These are phyloP conservation scores for Graphium colonna DNA, from an alignment of 2,888 invertebrate species.

Conservation along the genomic window DNA sequence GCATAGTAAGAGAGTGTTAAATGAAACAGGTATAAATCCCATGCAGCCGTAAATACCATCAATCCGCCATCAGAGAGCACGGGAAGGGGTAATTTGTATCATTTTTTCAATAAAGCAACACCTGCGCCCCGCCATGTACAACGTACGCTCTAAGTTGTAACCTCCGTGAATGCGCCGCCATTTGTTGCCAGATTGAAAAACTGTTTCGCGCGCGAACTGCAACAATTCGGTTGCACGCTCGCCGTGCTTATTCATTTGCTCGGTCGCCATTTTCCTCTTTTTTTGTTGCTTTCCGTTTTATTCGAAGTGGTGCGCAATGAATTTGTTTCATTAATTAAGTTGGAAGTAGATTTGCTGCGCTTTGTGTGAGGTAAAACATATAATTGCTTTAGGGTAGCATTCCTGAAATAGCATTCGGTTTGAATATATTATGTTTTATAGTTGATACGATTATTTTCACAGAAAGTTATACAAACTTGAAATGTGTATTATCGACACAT, in stretches of 20 bases:
- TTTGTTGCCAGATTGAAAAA: constrained; percentile 77
- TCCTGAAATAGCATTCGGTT: too few species aligned
- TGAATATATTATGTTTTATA: too few species aligned
- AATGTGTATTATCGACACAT: too few species aligned
- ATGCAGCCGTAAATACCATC: constrained; percentile 32
- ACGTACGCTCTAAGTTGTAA: constrained; percentile 61
- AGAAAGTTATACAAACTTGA: too few species aligned
- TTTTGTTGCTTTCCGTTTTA: constrained; percentile 26
- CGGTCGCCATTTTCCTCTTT: constrained; percentile 30
- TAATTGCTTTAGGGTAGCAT: too few species aligned
- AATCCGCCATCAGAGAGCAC: constrained; percentile 55
- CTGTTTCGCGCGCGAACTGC: constrained; percentile 55
- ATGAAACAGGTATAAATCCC: not conserved
- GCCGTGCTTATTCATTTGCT: constrained; percentile 36
- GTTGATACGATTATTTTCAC: too few species aligned
- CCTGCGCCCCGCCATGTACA: constrained; percentile 65
- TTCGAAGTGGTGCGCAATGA: constrained; percentile 14
- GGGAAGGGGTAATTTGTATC: constrained; percentile 72
- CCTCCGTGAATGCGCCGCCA: constrained; percentile 72
- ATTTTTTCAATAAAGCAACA: constrained; percentile 77
- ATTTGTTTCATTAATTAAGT: not conserved
- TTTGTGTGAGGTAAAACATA: too few species aligned
- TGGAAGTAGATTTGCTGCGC: not conserved
- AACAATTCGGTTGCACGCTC: constrained; percentile 47
- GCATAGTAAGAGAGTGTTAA: too few species aligned